These are phyloP conservation scores for Netelia virgata DNA, from an alignment of 2,888 invertebrate species.

Conservation along the genomic window DNA sequence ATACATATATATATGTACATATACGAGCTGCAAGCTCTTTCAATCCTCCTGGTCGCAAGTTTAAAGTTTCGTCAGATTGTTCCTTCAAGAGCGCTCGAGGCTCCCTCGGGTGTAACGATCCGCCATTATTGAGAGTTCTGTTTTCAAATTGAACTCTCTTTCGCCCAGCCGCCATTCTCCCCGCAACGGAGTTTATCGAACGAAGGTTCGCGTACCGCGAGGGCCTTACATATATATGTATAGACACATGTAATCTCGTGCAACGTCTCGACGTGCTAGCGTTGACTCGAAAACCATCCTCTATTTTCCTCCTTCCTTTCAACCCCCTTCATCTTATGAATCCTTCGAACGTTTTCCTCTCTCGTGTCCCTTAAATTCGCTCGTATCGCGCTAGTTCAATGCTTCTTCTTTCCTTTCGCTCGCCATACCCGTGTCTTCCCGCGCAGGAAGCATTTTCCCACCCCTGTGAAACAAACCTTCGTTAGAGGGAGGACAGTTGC, in stretches of 20 bases:
- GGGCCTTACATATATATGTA: slow-evolving; percentile 30
- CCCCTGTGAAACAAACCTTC: slow-evolving; percentile 53
- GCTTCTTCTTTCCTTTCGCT: slow-evolving; percentile 12
- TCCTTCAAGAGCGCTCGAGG: slow-evolving; percentile 58
- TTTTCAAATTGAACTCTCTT: slow-evolving; percentile 82
- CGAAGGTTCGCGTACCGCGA: slow-evolving; percentile 29
- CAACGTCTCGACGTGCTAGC: neutral
- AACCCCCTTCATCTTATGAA: slow-evolving; percentile 14
- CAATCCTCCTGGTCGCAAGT: slow-evolving; percentile 21
- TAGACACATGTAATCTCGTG: slow-evolving; percentile 3
- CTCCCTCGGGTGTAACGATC: slow-evolving; percentile 78
- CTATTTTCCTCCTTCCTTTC: slow-evolving; percentile 5
- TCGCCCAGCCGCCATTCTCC: slow-evolving; percentile 17
- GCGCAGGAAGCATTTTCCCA: slow-evolving; percentile 41
- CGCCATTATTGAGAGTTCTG: slow-evolving; percentile 82
- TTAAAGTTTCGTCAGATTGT: slow-evolving; percentile 71
- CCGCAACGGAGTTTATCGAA: slow-evolving; percentile 73
- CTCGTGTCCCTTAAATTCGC: slow-evolving; percentile 51
- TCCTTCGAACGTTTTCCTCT: slow-evolving; percentile 44
- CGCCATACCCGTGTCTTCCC: slow-evolving; percentile 9
- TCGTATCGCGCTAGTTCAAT: slow-evolving; percentile 39
- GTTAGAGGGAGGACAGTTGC: slow-evolving; percentile 70
- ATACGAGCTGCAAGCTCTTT: neutral
- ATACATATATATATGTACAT: neutral
- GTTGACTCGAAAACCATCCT: slow-evolving; percentile 67